Percentiles rank a stretch among this genome's conserved stretches.
Evolutionary conservation across 92 coral and sea anemone genomes (phyloP).

Genomic region (Plumapathes pennacea): DNA sequence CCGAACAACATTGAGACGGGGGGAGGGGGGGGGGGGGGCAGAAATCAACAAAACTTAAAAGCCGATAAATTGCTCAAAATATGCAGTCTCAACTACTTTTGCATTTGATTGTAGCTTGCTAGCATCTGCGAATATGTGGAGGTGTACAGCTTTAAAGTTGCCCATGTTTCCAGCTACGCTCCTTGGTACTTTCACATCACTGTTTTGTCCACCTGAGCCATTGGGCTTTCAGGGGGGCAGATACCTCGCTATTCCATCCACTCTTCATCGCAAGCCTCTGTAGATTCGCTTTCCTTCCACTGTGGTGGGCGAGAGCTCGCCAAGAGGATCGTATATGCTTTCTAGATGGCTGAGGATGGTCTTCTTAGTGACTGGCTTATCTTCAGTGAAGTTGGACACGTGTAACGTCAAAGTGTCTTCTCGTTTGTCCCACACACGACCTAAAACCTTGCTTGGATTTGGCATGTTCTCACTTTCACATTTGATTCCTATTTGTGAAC

Average conservation of each 20-base stretch:
- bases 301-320: slow-evolving; percentile 38
- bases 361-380: slow-evolving; percentile 36
- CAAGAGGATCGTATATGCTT: slow-evolving; percentile 57
- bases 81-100: no score
- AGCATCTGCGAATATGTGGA: no score
- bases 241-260: slow-evolving; percentile 47
- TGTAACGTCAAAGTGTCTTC: slow-evolving; percentile 28
- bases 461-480: slow-evolving; percentile 20
- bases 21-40: no score
- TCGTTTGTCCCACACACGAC: slow-evolving; percentile 43
- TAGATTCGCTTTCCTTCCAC: slow-evolving; percentile 56
- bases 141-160: no score
- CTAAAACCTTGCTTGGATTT: slow-evolving; percentile 50
- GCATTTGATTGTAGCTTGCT: no score
- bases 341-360: slow-evolving; percentile 42
- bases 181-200: no score
- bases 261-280: slow-evolving; percentile 51
- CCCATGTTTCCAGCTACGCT: no score
- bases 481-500: slow-evolving; percentile 57
- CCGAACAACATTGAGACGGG: no score
- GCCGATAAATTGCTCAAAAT: no score
- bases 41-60: no score
- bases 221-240: slow-evolving; percentile 4
- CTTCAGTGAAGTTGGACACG: neutral
- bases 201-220: slow-evolving; percentile 69